Evolutionary conservation across 1,140 invertebrate genomes (phyloP).

Genomic region (Stegodyphus dumicola): DNA sequence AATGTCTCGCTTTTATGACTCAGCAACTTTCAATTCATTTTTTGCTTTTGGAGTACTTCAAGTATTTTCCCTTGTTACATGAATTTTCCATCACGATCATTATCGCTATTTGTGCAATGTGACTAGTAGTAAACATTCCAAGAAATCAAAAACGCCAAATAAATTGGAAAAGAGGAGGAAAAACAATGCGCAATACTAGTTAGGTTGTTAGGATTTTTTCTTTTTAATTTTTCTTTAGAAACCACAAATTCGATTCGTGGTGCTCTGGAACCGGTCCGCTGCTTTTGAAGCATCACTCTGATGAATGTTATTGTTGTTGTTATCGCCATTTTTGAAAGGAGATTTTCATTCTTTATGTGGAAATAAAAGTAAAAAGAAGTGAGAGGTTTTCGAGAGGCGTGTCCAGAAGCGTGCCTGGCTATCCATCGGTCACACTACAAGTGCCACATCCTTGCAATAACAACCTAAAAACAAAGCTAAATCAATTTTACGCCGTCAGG

Average conservation of each 20-base stretch:
- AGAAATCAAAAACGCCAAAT: conserved; percentile 28
- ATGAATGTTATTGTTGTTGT: conserved; percentile 12
- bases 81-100: neutral
- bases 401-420: conserved; percentile 26
- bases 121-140: conserved; percentile 20
- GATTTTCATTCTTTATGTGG: conserved; percentile 1
- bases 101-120: conserved; percentile 11
- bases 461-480: conserved; percentile 37
- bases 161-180: conserved; percentile 8
- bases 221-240: too few relatives aligned
- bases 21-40: too few relatives aligned
- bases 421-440: conserved; percentile 16
- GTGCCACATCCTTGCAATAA: neutral
- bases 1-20: too few relatives aligned
- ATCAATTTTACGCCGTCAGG: conserved; percentile 26
- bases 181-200: conserved; percentile 19
- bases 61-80: too few relatives aligned
- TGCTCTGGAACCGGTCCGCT: conserved; percentile 13
- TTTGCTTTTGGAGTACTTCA: too few relatives aligned
- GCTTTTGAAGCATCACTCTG: conserved; percentile 4
- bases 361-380: neutral
- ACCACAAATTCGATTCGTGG: too few relatives aligned
- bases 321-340: neutral
- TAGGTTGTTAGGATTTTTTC: too few relatives aligned
- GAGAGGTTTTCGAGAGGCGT: neutral